These are phyloP conservation scores for Macropis europaea DNA, from an alignment of 2,888 invertebrate genomes.

Conservation along the genomic window DNA sequence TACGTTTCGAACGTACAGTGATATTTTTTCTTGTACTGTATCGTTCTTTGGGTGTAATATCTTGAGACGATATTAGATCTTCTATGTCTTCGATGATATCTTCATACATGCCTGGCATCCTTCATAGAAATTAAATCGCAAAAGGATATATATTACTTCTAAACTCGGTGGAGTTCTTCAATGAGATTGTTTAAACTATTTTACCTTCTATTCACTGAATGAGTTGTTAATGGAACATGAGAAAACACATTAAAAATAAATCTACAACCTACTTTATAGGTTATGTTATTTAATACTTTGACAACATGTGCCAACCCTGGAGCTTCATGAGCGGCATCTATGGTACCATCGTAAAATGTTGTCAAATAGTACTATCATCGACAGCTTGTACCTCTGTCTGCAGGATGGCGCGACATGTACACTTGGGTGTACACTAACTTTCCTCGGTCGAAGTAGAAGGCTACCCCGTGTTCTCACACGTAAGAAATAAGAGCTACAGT, in stretches of 20 bases:
- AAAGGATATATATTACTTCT: background rate
- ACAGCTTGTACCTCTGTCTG: no score
- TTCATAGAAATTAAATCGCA: background rate
- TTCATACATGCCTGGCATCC: conserved; percentile 83
- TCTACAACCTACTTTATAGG: background rate
- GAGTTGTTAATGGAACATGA: background rate
- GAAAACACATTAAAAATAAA: background rate
- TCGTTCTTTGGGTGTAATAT: conserved; percentile 89
- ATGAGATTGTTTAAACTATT: background rate
- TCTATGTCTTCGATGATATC: conserved; percentile 91
- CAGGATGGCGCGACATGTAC: no score
- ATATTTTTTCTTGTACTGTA: conserved; percentile 87
- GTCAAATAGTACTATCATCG: no score
- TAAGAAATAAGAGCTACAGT: no score
- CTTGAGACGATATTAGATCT: conserved; percentile 90
- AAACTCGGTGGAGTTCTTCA: background rate
- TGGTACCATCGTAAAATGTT: no score
- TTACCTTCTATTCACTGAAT: background rate
- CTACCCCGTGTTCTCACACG: no score
- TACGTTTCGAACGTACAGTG: conserved; percentile 83
- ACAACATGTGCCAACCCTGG: background rate
- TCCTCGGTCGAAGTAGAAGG: no score
- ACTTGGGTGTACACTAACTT: no score
- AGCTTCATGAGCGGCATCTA: background rate
- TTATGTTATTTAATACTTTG: background rate